Evolutionary conservation across 1,140 invertebrate genomes (phyloP).

Genomic region (Drosophila teissieri): DNA sequence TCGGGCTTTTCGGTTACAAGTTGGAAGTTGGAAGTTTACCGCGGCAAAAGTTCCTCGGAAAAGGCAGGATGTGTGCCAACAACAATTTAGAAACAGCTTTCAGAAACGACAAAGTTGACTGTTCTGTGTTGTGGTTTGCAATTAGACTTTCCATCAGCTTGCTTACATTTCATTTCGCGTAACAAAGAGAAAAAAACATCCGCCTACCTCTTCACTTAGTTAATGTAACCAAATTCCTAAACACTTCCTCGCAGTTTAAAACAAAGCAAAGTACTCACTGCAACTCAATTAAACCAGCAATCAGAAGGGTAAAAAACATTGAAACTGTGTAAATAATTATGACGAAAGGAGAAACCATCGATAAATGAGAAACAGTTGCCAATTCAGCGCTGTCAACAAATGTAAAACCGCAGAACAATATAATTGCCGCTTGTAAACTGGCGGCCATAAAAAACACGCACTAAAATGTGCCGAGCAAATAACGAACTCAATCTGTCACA

Average conservation of each 20-base stretch:
- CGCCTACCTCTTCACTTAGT: too few relatives aligned
- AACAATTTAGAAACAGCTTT: slow-evolving; percentile 60
- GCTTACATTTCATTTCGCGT: slow-evolving; percentile 30
- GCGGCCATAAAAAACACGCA: not conserved
- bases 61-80: slow-evolving; percentile 20
- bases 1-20: slow-evolving; percentile 27
- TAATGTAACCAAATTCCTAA: not conserved
- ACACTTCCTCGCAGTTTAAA: not conserved
- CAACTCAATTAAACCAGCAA: too few relatives aligned
- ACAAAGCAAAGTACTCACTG: not conserved
- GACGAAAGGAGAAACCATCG: not conserved
- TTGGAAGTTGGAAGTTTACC: slow-evolving; percentile 18
- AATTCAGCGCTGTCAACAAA: not conserved
- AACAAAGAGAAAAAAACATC: too few relatives aligned
- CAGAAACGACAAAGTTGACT: slow-evolving; percentile 46
- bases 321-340: not conserved
- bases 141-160: slow-evolving; percentile 32
- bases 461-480: not conserved
- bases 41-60: slow-evolving; percentile 8
- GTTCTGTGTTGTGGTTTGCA: slow-evolving; percentile 43
- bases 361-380: slow-evolving; percentile 16
- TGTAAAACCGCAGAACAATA: slow-evolving; percentile 11
- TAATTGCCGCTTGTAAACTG: slow-evolving; percentile 1
- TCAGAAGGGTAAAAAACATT: too few relatives aligned
- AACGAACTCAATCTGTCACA: slow-evolving; percentile 2